These are phyloP conservation scores for Drosophila miranda DNA, from an alignment of 1,140 invertebrate species.

Conservation along the genomic window DNA sequence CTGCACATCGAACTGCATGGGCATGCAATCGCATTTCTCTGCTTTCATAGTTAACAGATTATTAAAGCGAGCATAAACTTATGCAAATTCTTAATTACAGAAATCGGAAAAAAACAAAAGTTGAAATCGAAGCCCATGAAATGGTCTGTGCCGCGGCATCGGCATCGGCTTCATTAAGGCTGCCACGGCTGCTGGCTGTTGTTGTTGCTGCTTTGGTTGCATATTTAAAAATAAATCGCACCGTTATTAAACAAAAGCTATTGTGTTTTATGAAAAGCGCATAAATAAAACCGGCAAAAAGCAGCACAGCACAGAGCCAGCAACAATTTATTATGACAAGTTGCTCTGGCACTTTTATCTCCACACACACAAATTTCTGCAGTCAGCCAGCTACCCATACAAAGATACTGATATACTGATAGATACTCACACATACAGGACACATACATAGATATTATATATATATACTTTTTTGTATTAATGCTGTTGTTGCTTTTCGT, in stretches of 20 bases:
- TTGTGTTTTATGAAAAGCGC: constrained; percentile 79
- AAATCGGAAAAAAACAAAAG: constrained; percentile 37
- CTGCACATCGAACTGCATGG: constrained; percentile 11
- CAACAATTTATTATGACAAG: constrained; percentile 80
- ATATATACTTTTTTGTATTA: constrained; percentile 48
- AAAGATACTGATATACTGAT: constrained; percentile 1
- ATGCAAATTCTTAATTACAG: constrained; percentile 74
- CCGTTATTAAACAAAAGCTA: constrained; percentile 79
- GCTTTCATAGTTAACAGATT: constrained; percentile 68
- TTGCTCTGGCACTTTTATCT: constrained; percentile 81
- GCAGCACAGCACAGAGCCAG: constrained; percentile 59
- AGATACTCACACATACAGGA: constrained; percentile 4
- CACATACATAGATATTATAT: constrained; percentile 18
- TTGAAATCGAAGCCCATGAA: constrained; percentile 68
- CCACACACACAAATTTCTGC: constrained; percentile 67
- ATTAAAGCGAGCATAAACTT: constrained; percentile 76
- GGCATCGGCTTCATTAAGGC: constrained; percentile 62
- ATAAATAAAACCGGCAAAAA: constrained; percentile 77
- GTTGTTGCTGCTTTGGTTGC: constrained; percentile 23
- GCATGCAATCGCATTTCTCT: constrained; percentile 46
- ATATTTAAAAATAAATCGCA: constrained; percentile 68
- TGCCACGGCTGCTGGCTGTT: constrained; percentile 46
- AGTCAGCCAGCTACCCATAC: constrained; percentile 31
- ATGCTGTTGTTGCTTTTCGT: constrained; percentile 49
- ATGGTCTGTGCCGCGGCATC: constrained; percentile 37